Evolutionary conservation across 1,140 invertebrate genomes (phyloP), one percentile per base, ranked within the genome.

Genomic region (Ceratosolen fusciceps): DNA sequence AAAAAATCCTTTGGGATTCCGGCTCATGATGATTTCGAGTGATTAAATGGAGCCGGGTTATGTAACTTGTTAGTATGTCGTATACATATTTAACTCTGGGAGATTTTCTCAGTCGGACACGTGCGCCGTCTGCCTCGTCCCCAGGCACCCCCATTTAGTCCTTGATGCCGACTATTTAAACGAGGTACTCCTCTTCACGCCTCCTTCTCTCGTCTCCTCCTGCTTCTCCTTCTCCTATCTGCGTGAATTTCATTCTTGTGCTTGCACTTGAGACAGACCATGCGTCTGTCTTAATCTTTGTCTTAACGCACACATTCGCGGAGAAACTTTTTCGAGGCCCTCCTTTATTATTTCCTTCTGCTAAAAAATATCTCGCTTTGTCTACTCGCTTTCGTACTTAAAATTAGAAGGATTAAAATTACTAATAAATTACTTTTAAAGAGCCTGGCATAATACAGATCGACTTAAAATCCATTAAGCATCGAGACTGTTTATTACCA

Each of bases 31-130:
- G 74, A 54, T 70, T 52, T 34, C 14, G 49, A n/a, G 21, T 43
- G 65, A 78, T 78, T 78, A 78, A 78, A 78, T 72, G 29, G 62
- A 31, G 65, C 14, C 14, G n/a, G 31, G 75, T 70, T 71, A 71
- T 60, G 76, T 37, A 60, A 52, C 70, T 19, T 21, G 26, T 72
- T 78, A 78, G 68, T 2, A 21, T 26, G 52, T 34, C 34, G 54
- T 56, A n/a, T 31, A 24, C 39, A 75, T 75, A 75, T 75, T 65
- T 75, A 62, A 60, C 47, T 49, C 67, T 29, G 56, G 52, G 56
- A 24, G 26, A 60, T 47, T 60, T 74, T 60, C 26, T n/a, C 62
- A 39, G 31, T 39, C 37, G 0, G 62, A 60, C 72, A 74, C 54
- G 21, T 47, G n/a, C 54, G 21, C 8, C 12, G 24, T 31, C 29